These are phyloP conservation scores for Mythimna pallens DNA, from an alignment of 2,888 invertebrate species.

Conservation along the genomic window DNA sequence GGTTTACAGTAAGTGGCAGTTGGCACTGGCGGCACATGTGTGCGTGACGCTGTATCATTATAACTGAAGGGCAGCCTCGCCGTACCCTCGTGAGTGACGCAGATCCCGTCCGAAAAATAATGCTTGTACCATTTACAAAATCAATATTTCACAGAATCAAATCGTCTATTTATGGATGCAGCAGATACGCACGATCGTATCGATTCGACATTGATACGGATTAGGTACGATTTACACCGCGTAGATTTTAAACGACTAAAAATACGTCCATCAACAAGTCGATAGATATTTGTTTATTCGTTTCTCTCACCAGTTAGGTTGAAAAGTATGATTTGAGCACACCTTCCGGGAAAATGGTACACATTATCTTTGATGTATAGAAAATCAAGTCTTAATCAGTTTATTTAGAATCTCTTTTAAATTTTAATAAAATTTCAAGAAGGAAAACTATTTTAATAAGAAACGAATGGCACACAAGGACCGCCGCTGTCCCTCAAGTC, in stretches of 20 bases:
- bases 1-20: constrained; percentile 36
- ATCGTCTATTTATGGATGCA: constrained; percentile 54
- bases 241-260: constrained; percentile 20
- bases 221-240: constrained; percentile 13
- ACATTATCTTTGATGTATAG: constrained; percentile 32
- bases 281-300: constrained; percentile 18
- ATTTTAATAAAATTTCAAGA: constrained; percentile 23
- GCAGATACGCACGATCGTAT: constrained; percentile 44
- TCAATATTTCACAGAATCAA: constrained; percentile 42
- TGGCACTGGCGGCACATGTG: constrained; percentile 44
- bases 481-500: neutral
- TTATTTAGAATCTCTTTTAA: constrained; percentile 6
- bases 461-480: constrained; percentile 18
- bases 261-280: neutral
- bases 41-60: constrained; percentile 76
- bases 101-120: constrained; percentile 66
- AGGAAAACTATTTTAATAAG: constrained; percentile 20
- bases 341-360: constrained; percentile 22
- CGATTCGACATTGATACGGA: constrained; percentile 37
- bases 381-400: constrained; percentile 20
- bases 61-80: constrained; percentile 71
- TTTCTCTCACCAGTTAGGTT: constrained; percentile 12
- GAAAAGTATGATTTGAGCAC: constrained; percentile 24
- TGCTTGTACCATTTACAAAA: constrained; percentile 40
- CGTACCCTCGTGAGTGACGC: constrained; percentile 73